Base-by-base conservation (phyloP, 2,888 invertebrate genomes). In the Abrostola tripartita region DNA sequence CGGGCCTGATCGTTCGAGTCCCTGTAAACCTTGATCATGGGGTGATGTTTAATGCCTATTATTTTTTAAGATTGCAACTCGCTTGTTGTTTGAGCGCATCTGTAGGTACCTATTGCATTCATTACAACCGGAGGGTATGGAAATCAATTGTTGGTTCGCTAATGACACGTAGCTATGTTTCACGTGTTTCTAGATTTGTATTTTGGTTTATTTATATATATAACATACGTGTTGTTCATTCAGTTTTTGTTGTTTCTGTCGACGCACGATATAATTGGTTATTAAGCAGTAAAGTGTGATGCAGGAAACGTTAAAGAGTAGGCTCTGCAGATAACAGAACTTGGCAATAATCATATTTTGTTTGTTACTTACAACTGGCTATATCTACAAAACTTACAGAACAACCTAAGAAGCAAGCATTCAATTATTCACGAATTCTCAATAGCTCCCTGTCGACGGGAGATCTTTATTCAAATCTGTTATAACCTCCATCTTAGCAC, bases 1-100 rank as follows among this genome's bases (percentile, higher is more conserved):
- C 87, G 82, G 89, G 92, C 90, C 92, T 88, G 92, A 92, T 92
- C 91, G 88, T 89, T 90, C 88, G 86, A 87, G 85, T 84, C 88
- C 81, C 81, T 87, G 85, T 84, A 84, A 84, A 83, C 84, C 85
- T 85, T 85, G 86, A 85, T 88, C 88, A 85, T 85, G 86, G 89
- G 89, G 88, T 86, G 88, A 87, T 88, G 87, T 88, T 90, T 88
- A 86, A 87, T 86, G 81, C 79, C 85, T 80, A 86, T 86, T 86
- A 84, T 86, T 86, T 86, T 85, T 85, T 83, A 82, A 85, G 85
- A 86, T 86, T 81, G 85, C 81, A 79, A 82, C 77, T 84, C 66
- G 71, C 80, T 76, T 81, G 64, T 76, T 81, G 64, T 70, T 70
- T 70, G 65, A 60, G 58, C 55, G 42, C 58, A 50, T 61, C 44